Percentiles rank a stretch among this genome's conserved stretches.
phyloP scores from a whole-genome alignment of 2,797 vertebrate genomes.

The Tarsius wallacei region DNA sequence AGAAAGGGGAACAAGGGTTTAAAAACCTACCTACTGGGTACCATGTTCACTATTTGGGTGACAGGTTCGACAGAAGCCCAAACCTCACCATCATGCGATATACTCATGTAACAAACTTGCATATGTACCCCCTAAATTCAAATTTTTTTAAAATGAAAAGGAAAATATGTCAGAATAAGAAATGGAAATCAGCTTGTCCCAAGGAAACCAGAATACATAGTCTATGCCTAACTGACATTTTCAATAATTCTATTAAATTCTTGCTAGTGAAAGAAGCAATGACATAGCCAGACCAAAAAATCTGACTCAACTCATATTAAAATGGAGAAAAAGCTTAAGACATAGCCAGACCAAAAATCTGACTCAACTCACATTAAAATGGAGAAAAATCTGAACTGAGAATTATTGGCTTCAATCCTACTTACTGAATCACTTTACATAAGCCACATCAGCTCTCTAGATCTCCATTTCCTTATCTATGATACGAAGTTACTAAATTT shows the following conservation, averaged over 20 bases:
- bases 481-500: neutral
- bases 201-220: neutral
- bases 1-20: too few species aligned
- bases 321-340: neutral
- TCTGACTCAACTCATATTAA: neutral
- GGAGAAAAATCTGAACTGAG: neutral
- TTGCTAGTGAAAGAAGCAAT: neutral
- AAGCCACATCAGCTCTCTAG: neutral
- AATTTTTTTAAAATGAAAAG: too few species aligned
- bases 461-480: neutral
- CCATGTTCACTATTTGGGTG: too few species aligned
- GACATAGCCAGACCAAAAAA: neutral
- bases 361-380: neutral
- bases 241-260: neutral
- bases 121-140: too few species aligned
- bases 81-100: too few species aligned
- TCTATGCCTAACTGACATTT: neutral
- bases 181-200: neutral
- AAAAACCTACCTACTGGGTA: too few species aligned
- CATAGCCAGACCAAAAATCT: conserved; percentile 4
- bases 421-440: neutral
- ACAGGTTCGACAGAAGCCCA: too few species aligned
- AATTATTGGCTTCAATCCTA: neutral
- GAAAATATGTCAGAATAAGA: neutral
- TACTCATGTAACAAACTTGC: too few species aligned